These are phyloP conservation scores for Brachionichthys hirsutus DNA, from an alignment of 2,113 vertebrate species.

Conservation along the genomic window DNA sequence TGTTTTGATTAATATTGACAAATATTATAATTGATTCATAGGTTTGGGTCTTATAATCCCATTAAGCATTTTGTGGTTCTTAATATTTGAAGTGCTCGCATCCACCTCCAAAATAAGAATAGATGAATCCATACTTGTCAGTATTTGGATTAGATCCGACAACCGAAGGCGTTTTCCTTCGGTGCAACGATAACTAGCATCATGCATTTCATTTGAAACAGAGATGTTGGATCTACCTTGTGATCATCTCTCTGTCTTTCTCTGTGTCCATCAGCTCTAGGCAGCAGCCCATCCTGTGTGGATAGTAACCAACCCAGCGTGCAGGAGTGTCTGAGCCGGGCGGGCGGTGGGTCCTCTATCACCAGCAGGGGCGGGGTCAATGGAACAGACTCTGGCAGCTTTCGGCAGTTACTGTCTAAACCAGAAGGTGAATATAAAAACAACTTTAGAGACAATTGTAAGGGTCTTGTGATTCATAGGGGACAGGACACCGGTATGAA, in stretches of 20 bases:
- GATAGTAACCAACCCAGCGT: slow-evolving; percentile 38
- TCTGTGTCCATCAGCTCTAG: slow-evolving; percentile 48
- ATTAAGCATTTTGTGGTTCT: too few species aligned
- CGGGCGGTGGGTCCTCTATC: not conserved
- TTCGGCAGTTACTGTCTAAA: slow-evolving; percentile 52
- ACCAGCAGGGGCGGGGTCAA: slow-evolving; percentile 53
- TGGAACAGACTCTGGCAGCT: slow-evolving; percentile 59
- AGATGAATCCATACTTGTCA: too few species aligned
- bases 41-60: too few species aligned
- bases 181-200: not conserved
- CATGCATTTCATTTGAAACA: not conserved
- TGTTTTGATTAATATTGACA: too few species aligned
- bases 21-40: too few species aligned
- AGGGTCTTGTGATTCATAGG: not conserved
- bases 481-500: not conserved
- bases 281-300: slow-evolving; percentile 21
- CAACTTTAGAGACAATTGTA: not conserved
- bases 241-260: slow-evolving; percentile 18
- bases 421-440: slow-evolving; percentile 55
- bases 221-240: not conserved
- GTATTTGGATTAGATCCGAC: too few species aligned
- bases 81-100: too few species aligned
- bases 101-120: too few species aligned
- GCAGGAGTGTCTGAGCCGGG: slow-evolving; percentile 66
- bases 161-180: too few species aligned